A percentile compares a stretch with the other conserved stretches of the same genome.
Conservation (phyloP, 2,797 vertebrate genomes). For the Sparidentex hasta region DNA sequence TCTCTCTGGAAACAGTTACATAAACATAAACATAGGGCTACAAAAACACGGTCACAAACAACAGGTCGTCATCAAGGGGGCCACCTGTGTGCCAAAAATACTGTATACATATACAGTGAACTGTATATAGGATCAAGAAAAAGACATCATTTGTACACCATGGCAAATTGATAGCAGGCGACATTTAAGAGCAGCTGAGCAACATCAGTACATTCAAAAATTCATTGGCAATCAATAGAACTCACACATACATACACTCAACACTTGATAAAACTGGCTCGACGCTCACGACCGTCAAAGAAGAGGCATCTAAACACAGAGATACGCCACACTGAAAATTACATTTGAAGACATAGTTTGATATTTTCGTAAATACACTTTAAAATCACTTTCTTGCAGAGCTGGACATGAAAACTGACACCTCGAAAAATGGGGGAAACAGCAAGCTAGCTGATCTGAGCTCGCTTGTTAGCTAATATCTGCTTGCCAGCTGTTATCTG, state of each 20-base stretch:
- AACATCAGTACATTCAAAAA: conserved; percentile 85
- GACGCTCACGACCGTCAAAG: conserved; percentile 53
- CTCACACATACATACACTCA: conserved; percentile 55
- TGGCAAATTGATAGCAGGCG: conserved; percentile 82
- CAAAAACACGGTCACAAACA: conserved; percentile 80
- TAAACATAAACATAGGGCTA: conserved; percentile 58
- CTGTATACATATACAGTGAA: conserved; percentile 68
- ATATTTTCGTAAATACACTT: conserved; percentile 37
- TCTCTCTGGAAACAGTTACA: conserved; percentile 63
- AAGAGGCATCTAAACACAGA: conserved; percentile 56
- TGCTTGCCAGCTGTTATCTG: neutral
- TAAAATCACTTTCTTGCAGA: too few relatives aligned
- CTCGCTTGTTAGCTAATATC: neutral
- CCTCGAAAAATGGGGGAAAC: neutral
- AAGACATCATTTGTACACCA: conserved; percentile 83
- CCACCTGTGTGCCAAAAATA: conserved; percentile 80
- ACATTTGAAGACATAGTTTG: conserved; percentile 36
- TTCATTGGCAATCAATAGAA: conserved; percentile 67
- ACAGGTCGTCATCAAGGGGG: conserved; percentile 75
- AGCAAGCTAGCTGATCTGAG: neutral
- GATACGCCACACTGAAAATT: conserved; percentile 42
- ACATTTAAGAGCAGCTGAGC: conserved; percentile 82
- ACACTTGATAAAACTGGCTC: conserved; percentile 60
- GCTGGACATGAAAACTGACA: too few relatives aligned
- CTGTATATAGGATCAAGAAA: conserved; percentile 70